Conservation (phyloP, 2,797 vertebrate genomes). For the Cossypha caffra region DNA sequence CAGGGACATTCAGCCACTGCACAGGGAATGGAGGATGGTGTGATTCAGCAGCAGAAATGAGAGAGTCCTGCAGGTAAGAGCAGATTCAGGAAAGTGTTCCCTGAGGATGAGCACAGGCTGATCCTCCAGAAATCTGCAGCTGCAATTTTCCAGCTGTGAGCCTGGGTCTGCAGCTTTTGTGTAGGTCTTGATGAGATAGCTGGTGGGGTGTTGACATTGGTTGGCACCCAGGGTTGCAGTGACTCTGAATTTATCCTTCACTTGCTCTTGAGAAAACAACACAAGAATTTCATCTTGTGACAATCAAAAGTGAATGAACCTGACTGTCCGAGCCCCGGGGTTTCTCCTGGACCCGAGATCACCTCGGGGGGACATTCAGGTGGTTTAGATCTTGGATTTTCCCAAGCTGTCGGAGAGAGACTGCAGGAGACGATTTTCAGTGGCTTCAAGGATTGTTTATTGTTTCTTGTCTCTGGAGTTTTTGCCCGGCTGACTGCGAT, state of each 20-base stretch:
- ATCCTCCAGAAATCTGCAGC: background rate
- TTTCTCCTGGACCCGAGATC: no score
- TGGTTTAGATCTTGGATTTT: no score
- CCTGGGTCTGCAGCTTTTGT: background rate
- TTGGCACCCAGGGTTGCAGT: background rate
- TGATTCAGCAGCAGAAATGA: background rate
- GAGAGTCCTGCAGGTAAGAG: background rate
- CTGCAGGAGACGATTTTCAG: no score
- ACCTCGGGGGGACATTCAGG: no score
- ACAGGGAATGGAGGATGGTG: background rate
- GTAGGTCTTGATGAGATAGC: background rate
- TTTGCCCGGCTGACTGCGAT: no score
- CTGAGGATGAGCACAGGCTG: background rate
- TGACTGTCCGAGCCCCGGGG: no score
- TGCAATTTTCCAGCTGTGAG: background rate
- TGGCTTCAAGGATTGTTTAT: no score
- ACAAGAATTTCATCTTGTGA: background rate
- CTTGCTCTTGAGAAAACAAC: background rate
- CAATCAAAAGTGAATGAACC: background rate
- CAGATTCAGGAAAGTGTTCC: background rate
- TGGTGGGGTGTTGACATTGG: accelerated
- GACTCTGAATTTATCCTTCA: background rate
- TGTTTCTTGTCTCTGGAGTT: no score
- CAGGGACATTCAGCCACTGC: background rate
- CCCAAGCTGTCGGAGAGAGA: no score